Evolutionary conservation across 2,113 vertebrate genomes (phyloP).

Genomic region (Strix aluco): DNA sequence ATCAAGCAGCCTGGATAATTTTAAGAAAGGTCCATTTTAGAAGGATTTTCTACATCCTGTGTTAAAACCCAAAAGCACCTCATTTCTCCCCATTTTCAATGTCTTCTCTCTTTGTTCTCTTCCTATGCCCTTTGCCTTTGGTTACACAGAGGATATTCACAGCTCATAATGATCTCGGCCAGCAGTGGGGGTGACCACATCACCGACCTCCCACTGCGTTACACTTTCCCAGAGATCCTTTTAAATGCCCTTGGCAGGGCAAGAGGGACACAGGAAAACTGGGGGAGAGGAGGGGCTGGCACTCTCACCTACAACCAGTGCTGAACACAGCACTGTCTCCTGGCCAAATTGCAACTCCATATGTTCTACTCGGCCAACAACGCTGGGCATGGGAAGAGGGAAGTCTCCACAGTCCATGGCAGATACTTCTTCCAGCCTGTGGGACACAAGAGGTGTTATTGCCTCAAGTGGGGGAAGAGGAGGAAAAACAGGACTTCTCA

Average conservation of each 20-base stretch:
- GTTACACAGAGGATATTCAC: neutral
- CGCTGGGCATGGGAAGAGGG: slow-evolving; percentile 9
- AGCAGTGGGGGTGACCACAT: neutral
- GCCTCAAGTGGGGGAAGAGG: neutral
- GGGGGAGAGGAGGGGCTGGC: neutral
- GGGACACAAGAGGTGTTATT: slow-evolving; percentile 54
- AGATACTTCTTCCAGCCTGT: slow-evolving; percentile 68
- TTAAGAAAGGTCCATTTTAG: neutral
- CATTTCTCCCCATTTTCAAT: neutral
- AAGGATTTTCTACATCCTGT: neutral
- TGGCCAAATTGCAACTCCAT: slow-evolving; percentile 85
- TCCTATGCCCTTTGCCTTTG: neutral
- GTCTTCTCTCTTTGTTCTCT: neutral
- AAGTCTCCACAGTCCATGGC: slow-evolving; percentile 47
- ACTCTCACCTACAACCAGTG: slow-evolving; percentile 85
- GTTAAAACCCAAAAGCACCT: neutral
- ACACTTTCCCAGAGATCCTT: neutral
- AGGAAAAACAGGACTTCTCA: neutral
- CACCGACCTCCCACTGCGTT: neutral
- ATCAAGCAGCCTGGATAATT: neutral
- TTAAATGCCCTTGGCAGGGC: neutral
- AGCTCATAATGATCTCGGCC: neutral
- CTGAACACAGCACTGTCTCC: slow-evolving; percentile 82
- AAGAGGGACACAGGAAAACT: neutral
- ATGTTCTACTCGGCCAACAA: slow-evolving; percentile 71